phyloP scores from a whole-genome alignment of 1,140 invertebrate genomes.

The Macrobrachium rosenbergii region DNA sequence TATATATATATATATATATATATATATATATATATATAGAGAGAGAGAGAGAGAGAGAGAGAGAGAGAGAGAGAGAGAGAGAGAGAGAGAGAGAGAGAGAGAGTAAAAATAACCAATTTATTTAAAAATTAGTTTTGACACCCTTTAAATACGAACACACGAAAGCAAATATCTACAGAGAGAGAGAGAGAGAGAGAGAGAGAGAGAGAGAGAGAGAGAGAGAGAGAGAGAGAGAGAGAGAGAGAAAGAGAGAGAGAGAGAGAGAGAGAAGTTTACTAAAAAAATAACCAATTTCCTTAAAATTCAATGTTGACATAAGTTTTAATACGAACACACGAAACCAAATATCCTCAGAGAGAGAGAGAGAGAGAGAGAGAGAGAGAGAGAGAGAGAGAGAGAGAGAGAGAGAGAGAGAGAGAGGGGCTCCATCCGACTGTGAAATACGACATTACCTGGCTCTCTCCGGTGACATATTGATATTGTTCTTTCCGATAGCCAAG shows the following conservation, averaged over 20 bases:
- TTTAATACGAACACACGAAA: no score
- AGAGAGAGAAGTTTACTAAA: neutral
- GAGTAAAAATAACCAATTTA: no score
- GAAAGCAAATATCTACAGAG: neutral
- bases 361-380: neutral
- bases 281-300: neutral
- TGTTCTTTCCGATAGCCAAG: constrained; percentile 53
- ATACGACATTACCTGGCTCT: constrained; percentile 55
- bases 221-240: neutral
- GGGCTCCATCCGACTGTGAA: constrained; percentile 1
- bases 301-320: no score
- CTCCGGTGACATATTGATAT: constrained; percentile 61
- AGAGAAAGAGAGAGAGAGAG: neutral
- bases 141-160: no score
- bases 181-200: constrained; percentile 20
- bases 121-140: no score
- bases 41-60: constrained; percentile 16
- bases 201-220: neutral
- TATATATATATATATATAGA: neutral
- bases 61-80: constrained; percentile 29
- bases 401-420: neutral
- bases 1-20: constrained; percentile 34
- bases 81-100: no score
- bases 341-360: no score
- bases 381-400: constrained; percentile 13